phyloP scores from a whole-genome alignment of 2,888 invertebrate species.

The Clanis bilineata region DNA sequence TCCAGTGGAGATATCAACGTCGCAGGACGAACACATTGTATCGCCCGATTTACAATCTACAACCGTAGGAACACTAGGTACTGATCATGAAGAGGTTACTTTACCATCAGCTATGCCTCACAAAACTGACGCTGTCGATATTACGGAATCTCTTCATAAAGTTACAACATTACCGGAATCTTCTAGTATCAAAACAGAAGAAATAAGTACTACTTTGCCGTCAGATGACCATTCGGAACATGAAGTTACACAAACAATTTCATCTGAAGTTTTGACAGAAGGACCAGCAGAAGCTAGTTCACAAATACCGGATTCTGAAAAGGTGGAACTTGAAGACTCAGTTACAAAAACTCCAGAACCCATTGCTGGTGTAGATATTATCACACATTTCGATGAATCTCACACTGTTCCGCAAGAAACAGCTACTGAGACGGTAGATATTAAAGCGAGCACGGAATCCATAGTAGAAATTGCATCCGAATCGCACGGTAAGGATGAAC shows the following conservation, averaged over 20 bases:
- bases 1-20: not conserved
- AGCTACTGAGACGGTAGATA: not conserved
- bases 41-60: slow-evolving; percentile 10
- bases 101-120: not conserved
- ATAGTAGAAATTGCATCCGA: not conserved
- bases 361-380: slow-evolving; percentile 15
- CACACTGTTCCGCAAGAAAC: slow-evolving; percentile 4
- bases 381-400: slow-evolving; percentile 30
- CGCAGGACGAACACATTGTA: not conserved
- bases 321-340: not conserved
- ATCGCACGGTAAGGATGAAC: slow-evolving; percentile 28
- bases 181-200: slow-evolving; percentile 4
- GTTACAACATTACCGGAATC: slow-evolving; percentile 10
- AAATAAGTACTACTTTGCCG: not conserved
- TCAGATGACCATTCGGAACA: not conserved
- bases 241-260: not conserved
- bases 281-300: not conserved
- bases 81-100: not conserved
- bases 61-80: not conserved
- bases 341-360: not conserved
- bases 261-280: not conserved
- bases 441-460: not conserved
- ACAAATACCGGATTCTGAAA: not conserved
- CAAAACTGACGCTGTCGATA: not conserved
- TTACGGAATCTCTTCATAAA: not conserved